Evolutionary conservation across 92 coral and sea anemone genomes (phyloP).

Genomic region (Plumapathes pennacea): DNA sequence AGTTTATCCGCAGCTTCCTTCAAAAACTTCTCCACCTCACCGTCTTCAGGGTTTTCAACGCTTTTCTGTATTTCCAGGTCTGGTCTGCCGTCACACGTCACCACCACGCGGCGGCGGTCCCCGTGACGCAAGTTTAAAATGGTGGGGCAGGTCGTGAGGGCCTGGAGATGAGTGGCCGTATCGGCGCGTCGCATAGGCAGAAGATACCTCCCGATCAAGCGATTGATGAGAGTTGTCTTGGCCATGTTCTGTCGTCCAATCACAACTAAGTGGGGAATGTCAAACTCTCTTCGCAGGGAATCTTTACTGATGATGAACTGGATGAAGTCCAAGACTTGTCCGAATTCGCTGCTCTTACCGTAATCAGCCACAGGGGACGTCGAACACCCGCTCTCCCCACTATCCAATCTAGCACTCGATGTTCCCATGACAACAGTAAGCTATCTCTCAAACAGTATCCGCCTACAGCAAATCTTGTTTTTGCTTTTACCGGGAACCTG

Average conservation of each 20-base stretch:
- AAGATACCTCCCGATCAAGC: conserved; percentile 82
- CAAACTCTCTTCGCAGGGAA: conserved; percentile 47
- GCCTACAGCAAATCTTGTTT: too few species aligned
- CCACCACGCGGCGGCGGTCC: conserved; percentile 13
- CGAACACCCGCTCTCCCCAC: too few species aligned
- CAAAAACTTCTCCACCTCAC: conserved; percentile 39
- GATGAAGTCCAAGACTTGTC: conserved; percentile 64
- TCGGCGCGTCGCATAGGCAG: conserved; percentile 75
- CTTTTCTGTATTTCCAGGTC: too few species aligned
- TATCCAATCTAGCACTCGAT: too few species aligned
- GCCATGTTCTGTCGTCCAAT: conserved; percentile 93
- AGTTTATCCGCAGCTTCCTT: conserved; percentile 26
- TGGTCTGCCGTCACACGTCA: conserved; percentile 10
- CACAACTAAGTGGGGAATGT: conserved; percentile 74
- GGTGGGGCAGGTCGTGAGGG: conserved; percentile 76
- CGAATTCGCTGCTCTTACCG: conserved; percentile 67
- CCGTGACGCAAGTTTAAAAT: conserved; percentile 65
- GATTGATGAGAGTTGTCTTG: conserved; percentile 74
- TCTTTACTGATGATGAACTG: conserved; percentile 62
- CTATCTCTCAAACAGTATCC: too few species aligned
- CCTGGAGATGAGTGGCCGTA: conserved; percentile 74
- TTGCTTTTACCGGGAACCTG: too few species aligned
- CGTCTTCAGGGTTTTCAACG: conserved; percentile 57
- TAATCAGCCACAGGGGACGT: conserved; percentile 53
- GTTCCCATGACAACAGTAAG: too few species aligned